phyloP scores from a whole-genome alignment of 2,888 invertebrate species.

The Hartigia nigra region DNA sequence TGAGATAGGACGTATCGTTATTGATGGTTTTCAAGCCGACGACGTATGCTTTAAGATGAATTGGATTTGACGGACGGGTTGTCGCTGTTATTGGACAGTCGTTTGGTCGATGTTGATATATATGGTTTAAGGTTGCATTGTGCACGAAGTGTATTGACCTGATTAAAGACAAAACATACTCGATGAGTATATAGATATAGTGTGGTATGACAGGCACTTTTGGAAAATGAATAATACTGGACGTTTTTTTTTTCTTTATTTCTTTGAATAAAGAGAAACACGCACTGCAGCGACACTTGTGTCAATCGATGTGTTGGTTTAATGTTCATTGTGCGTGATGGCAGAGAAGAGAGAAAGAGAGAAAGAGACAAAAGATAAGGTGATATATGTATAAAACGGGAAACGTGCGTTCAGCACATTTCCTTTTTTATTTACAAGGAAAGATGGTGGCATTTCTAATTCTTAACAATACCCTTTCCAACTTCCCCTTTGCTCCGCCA shows the following conservation, averaged over 20 bases:
- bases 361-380: background rate
- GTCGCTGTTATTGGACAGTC: background rate
- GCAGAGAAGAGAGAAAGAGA: background rate
- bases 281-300: conserved; percentile 51
- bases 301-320: conserved; percentile 53
- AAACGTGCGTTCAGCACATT: background rate
- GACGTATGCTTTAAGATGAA: background rate
- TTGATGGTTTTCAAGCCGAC: background rate
- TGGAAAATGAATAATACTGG: background rate
- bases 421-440: background rate
- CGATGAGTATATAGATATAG: background rate
- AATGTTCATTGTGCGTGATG: conserved; percentile 44
- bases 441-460: background rate
- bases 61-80: background rate
- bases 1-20: background rate
- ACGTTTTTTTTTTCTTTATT: conserved; percentile 22
- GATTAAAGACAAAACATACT: background rate
- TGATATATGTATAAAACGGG: background rate
- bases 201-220: background rate
- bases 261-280: conserved; percentile 41
- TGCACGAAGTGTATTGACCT: background rate
- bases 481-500: background rate
- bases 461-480: background rate
- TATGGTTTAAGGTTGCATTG: background rate
- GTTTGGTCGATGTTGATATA: background rate